Conservation (phyloP, 2,113 vertebrate species). For the Aldabrachelys gigantea region DNA sequence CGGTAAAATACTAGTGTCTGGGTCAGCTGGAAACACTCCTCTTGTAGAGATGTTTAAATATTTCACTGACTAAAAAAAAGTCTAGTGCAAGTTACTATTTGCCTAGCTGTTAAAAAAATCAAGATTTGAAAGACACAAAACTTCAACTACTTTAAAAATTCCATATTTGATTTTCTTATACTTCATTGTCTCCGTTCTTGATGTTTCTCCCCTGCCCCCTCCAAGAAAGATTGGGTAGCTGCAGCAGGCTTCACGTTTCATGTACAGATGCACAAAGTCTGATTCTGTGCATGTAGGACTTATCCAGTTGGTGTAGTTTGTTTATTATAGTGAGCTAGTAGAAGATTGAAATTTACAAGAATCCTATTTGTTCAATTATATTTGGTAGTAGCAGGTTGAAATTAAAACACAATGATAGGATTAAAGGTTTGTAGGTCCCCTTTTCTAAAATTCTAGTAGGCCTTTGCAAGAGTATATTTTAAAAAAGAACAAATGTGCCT, state of each 20-base stretch:
- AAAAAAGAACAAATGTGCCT: neutral
- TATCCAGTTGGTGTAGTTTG: neutral
- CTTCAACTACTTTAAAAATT: neutral
- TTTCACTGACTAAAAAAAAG: constrained; percentile 16
- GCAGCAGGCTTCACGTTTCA: neutral
- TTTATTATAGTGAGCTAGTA: fast-evolving
- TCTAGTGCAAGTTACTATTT: neutral
- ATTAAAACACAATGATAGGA: neutral
- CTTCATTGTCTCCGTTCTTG: neutral
- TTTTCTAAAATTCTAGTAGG: neutral
- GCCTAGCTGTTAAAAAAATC: neutral
- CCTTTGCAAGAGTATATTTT: neutral
- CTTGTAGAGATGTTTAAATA: neutral
- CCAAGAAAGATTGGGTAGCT: neutral
- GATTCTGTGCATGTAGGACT: fast-evolving
- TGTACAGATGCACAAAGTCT: neutral
- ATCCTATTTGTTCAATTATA: neutral
- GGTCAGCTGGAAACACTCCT: neutral
- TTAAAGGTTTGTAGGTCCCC: neutral
- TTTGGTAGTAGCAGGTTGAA: neutral
- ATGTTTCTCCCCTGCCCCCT: neutral
- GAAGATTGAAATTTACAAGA: neutral
- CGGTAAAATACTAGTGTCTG: neutral
- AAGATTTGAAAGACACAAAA: neutral
- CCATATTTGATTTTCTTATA: neutral